Evolutionary conservation across 2,797 vertebrate species (phyloP).

Genomic region (Clangula hyemalis): DNA sequence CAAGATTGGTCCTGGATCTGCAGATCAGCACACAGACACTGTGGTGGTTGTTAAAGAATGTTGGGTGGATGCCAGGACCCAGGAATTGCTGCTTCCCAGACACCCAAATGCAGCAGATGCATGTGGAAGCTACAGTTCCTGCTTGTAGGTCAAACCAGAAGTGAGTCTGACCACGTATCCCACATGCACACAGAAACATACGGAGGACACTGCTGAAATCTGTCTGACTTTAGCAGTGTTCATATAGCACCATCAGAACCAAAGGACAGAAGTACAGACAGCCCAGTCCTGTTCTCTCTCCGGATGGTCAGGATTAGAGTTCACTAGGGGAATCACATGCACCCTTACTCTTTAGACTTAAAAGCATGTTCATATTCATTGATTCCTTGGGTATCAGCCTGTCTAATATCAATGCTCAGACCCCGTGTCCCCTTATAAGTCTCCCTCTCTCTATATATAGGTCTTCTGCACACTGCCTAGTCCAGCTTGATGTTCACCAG

Average conservation of each 20-base stretch:
- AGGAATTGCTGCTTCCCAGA: background rate
- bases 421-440: rapidly evolving
- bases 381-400: background rate
- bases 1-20: rapidly evolving
- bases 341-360: background rate
- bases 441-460: too few species aligned
- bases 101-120: background rate
- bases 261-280: background rate
- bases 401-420: background rate
- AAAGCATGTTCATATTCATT: background rate
- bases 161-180: background rate
- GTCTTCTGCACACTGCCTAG: too few species aligned
- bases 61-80: rapidly evolving
- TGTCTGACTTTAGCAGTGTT: background rate
- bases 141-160: background rate
- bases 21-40: background rate
- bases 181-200: rapidly evolving
- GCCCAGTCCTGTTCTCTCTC: background rate
- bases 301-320: background rate
- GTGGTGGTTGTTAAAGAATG: background rate
- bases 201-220: background rate
- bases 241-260: background rate
- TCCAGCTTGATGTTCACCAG: background rate
- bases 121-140: background rate
- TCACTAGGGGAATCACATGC: background rate